These are phyloP conservation scores for Drosophila fungiperda DNA, from an alignment of 2,888 invertebrate species.

Conservation along the genomic window DNA sequence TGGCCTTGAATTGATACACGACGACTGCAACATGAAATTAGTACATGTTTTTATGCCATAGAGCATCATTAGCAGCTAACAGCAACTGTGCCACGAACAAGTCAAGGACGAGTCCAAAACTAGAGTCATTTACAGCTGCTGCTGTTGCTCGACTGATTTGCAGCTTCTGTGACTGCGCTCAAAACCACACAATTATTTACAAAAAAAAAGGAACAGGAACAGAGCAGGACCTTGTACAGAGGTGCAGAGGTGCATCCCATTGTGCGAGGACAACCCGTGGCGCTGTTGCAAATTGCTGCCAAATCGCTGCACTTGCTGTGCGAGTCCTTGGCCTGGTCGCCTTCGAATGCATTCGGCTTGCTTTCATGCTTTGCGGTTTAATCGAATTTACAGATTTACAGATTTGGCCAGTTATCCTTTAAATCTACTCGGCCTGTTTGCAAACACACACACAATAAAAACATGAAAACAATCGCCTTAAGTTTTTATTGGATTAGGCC, in stretches of 20 bases:
- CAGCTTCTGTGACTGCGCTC: constrained; percentile 58
- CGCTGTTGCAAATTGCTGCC: constrained; percentile 67
- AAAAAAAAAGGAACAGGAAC: constrained; percentile 20
- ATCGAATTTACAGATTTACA: constrained; percentile 75
- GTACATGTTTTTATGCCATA: not conserved
- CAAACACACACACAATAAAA: constrained; percentile 55
- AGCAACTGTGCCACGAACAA: constrained; percentile 1
- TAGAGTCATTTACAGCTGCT: constrained; percentile 72
- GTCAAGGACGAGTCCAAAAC: constrained; percentile 42
- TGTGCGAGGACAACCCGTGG: constrained; percentile 43
- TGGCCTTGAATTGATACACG: constrained; percentile 37
- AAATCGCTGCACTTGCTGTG: constrained; percentile 67
- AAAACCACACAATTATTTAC: constrained; percentile 75
- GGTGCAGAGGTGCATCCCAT: constrained; percentile 15
- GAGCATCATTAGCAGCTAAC: constrained; percentile 22
- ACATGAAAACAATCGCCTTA: constrained; percentile 34
- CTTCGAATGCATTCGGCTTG: constrained; percentile 34
- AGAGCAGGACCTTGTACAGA: not conserved
- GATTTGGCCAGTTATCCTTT: constrained; percentile 43
- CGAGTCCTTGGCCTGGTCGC: constrained; percentile 10
- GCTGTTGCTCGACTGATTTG: constrained; percentile 43
- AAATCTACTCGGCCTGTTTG: constrained; percentile 59
- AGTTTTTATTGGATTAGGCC: constrained; percentile 76
- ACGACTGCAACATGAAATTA: constrained; percentile 10
- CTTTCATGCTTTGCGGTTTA: constrained; percentile 81